Evolutionary conservation across 1,140 invertebrate genomes (phyloP).

Genomic region (Drosophila tropicalis): DNA sequence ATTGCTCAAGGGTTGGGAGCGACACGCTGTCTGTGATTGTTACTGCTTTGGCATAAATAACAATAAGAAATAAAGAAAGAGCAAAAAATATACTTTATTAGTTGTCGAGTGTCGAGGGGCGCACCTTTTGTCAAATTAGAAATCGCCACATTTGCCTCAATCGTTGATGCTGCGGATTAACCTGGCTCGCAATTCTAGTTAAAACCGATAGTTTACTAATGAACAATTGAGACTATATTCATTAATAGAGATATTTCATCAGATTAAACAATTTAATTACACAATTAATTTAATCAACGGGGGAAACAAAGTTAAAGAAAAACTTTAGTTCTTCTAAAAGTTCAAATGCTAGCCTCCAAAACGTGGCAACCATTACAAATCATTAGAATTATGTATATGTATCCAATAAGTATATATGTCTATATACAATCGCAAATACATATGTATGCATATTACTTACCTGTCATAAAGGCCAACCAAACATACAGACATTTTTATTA

Average conservation of each 20-base stretch:
- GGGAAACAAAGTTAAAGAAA: not conserved
- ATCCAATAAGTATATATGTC: too few species aligned
- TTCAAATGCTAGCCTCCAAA: slow-evolving; percentile 42
- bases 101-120: slow-evolving; percentile 51
- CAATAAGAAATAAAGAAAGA: slow-evolving; percentile 40
- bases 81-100: slow-evolving; percentile 11
- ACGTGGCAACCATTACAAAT: slow-evolving; percentile 68
- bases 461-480: slow-evolving; percentile 65
- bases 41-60: slow-evolving; percentile 57
- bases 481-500: slow-evolving; percentile 70
- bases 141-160: slow-evolving; percentile 51
- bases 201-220: slow-evolving; percentile 50
- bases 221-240: slow-evolving; percentile 47
- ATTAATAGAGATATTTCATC: not conserved
- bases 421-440: not conserved
- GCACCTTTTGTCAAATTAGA: slow-evolving; percentile 77
- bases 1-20: slow-evolving; percentile 80
- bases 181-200: slow-evolving; percentile 22
- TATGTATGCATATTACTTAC: slow-evolving; percentile 52
- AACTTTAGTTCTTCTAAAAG: not conserved
- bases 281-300: slow-evolving; percentile 3
- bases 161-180: slow-evolving; percentile 72
- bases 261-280: slow-evolving; percentile 6
- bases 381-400: slow-evolving; percentile 36
- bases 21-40: slow-evolving; percentile 76